A percentile compares a stretch with the other conserved stretches of the same genome.
phyloP scores from a whole-genome alignment of 2,797 vertebrate genomes.

The Gobio occitaniae region DNA sequence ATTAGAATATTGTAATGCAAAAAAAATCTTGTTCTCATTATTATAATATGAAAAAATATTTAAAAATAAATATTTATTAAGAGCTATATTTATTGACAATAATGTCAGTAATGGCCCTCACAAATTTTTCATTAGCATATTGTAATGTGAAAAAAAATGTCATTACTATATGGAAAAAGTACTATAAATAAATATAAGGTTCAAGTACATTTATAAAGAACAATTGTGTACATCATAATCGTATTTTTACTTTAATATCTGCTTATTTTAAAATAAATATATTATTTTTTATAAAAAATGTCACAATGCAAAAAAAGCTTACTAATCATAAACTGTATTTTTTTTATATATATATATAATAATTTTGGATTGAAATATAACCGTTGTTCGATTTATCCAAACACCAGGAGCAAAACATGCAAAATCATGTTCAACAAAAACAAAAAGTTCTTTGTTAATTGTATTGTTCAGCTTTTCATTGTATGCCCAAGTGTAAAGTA shows the following conservation, averaged over 20 bases:
- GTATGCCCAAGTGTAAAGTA: slow-evolving; percentile 21
- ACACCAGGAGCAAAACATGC: background rate
- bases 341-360: background rate
- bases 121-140: background rate
- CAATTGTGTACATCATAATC: background rate
- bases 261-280: background rate
- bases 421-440: slow-evolving; percentile 12
- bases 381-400: background rate
- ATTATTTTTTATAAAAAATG: background rate
- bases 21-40: background rate
- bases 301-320: background rate
- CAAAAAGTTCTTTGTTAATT: slow-evolving; percentile 42
- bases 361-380: background rate
- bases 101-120: background rate
- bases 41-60: background rate
- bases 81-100: background rate
- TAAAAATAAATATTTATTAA: background rate
- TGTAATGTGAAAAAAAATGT: background rate
- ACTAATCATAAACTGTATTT: background rate
- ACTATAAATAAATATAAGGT: background rate
- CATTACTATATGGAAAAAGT: background rate
- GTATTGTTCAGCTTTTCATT: slow-evolving; percentile 28
- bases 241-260: background rate
- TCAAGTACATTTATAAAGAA: background rate
- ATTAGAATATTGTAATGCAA: background rate